These are phyloP conservation scores for Chrysaora quinquecirrha DNA, from an alignment of 30 jellyfish, hydroid and myxozoan genomes.

Conservation along the genomic window DNA sequence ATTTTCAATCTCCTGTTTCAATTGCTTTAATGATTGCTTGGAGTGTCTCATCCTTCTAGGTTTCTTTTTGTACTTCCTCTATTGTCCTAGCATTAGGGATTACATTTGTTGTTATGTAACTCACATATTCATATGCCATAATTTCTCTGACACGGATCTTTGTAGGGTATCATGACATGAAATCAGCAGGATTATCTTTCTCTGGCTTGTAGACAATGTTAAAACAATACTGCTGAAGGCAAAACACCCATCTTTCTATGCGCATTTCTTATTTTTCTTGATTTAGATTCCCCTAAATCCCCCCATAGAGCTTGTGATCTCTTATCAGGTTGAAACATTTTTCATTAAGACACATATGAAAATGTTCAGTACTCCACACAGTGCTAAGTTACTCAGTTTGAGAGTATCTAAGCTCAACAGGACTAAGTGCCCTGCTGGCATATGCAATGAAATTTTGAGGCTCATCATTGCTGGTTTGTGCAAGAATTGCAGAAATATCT, in stretches of 20 bases:
- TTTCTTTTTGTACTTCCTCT: no score
- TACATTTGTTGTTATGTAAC: background rate
- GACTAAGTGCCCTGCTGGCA: constrained; percentile 22
- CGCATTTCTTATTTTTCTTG: no score
- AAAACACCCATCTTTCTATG: no score
- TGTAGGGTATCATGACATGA: background rate
- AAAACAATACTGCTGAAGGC: no score
- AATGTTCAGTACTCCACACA: constrained; percentile 58
- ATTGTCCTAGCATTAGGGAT: background rate
- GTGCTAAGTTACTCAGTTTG: constrained; percentile 33
- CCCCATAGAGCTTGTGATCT: constrained; percentile 22
- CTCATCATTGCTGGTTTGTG: constrained; percentile 6
- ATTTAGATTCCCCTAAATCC: background rate
- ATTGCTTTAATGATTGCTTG: no score
- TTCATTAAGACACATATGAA: constrained; percentile 37
- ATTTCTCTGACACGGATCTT: background rate
- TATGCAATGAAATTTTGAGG: constrained; percentile 16
- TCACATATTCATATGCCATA: background rate
- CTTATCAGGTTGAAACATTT: constrained; percentile 35
- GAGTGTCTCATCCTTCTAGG: no score
- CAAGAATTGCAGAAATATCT: constrained; percentile 31
- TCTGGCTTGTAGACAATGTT: background rate
- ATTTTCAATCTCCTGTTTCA: no score
- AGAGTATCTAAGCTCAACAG: constrained; percentile 16
- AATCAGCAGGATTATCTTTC: background rate